phyloP scores from a whole-genome alignment of 2,888 invertebrate species.

The Oscheius sp. region DNA sequence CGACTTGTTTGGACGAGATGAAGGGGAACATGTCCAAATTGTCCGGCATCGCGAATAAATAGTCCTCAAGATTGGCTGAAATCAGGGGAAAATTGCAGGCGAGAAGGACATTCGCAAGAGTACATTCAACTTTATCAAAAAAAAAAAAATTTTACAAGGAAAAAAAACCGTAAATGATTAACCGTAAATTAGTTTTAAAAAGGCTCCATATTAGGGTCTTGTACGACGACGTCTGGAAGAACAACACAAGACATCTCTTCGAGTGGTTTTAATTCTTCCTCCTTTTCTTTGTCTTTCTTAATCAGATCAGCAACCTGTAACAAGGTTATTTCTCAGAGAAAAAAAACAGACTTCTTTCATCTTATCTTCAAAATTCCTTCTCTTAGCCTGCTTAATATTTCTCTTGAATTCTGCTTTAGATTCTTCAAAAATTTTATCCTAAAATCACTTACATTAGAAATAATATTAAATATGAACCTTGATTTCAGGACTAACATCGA shows the following conservation, averaged over 20 bases:
- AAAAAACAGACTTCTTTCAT: conserved; percentile 8
- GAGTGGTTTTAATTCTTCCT: conserved; percentile 4
- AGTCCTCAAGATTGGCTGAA: not conserved
- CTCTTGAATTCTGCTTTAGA: not conserved
- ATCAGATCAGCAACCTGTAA: not conserved
- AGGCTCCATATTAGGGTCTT: no score
- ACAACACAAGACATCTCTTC: not conserved
- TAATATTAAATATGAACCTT: conserved; percentile 34
- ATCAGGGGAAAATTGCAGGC: not conserved
- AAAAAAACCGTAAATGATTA: no score
- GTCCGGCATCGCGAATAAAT: not conserved
- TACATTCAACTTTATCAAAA: no score
- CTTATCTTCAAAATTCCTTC: conserved; percentile 11
- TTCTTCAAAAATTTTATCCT: conserved; percentile 21
- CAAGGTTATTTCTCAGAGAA: not conserved
- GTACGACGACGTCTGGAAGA: not conserved
- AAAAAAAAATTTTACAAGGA: no score
- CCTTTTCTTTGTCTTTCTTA: conserved; percentile 10
- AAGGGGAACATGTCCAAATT: not conserved
- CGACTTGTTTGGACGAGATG: not conserved
- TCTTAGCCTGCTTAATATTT: not conserved
- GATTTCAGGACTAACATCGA: conserved; percentile 35
- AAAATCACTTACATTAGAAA: not conserved
- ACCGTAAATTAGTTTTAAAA: no score
- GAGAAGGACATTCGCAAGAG: not conserved